Percentiles rank a stretch among this genome's conserved stretches.
phyloP scores from a whole-genome alignment of 2,888 invertebrate genomes.

The Drosophila multiciliata region DNA sequence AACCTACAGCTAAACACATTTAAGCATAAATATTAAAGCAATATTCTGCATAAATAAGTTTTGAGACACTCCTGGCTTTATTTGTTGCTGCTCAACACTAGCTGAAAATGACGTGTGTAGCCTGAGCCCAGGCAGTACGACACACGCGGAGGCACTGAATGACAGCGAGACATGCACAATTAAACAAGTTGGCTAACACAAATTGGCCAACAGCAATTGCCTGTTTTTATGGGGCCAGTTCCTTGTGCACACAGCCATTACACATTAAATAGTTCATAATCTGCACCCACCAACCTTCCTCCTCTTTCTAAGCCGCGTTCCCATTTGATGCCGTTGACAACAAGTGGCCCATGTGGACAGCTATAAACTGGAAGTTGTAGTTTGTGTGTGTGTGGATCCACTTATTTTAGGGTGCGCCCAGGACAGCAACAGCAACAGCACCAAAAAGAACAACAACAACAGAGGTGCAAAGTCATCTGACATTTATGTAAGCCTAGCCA shows the following conservation, averaged over 20 bases:
- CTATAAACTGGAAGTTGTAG: constrained; percentile 57
- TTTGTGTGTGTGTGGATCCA: background rate
- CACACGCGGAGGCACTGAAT: constrained; percentile 53
- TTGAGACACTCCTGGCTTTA: background rate
- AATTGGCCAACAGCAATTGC: constrained; percentile 61
- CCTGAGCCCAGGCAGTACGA: constrained; percentile 14
- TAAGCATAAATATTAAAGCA: background rate
- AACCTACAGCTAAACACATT: background rate
- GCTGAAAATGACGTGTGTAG: background rate
- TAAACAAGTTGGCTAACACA: constrained; percentile 60
- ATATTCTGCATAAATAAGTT: background rate
- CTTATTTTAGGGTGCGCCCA: constrained; percentile 35
- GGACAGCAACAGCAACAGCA: constrained; percentile 8
- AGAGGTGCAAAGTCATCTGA: constrained; percentile 20
- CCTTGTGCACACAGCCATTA: constrained; percentile 19
- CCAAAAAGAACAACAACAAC: constrained; percentile 17
- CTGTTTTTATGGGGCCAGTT: constrained; percentile 31
- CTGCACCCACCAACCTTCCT: background rate
- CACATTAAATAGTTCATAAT: constrained; percentile 41
- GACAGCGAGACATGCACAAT: constrained; percentile 75
- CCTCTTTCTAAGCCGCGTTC: background rate
- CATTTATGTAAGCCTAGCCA: constrained; percentile 42
- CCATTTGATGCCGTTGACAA: constrained; percentile 32
- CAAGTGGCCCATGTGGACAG: constrained; percentile 60
- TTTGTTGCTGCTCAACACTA: background rate